Evolutionary conservation across 2,797 vertebrate species (phyloP), one percentile per base, ranked within the genome.

Genomic region (Psittacula derbiana): DNA sequence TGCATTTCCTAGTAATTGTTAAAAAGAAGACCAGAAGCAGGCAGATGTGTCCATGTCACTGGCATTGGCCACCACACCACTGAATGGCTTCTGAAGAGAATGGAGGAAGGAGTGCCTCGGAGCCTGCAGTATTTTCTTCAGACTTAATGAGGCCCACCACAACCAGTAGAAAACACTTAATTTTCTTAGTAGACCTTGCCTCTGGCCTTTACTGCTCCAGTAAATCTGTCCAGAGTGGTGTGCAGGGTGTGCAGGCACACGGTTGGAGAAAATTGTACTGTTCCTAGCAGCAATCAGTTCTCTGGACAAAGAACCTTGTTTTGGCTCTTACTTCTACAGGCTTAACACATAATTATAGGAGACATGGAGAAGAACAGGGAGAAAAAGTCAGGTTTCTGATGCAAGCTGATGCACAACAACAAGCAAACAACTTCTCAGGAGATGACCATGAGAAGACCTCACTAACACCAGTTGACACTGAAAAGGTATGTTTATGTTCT

Each of bases 51-150:
- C 53, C 11, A 16, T 38, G 36, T 23, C 44, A 31, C 18, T 43
- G 16, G 4, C 3, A 1, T 3, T 28, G 44, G 20, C 18, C 75
- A 23, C 13, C 2, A 2, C 24, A 46, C 11, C 12, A 17, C 7
- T 7, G 4, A 36, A 20, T 33, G 28, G 14, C 28, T 84, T 73
- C 55, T 20, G 30, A 66, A 73, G 31, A 73, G n/a, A 80, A 47
- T 4, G 0, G 1, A 70, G n/a, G 46, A 55, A 55, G 25, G 20
- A 74, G 31, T 10, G 15, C 4, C 15, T 46, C 16, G 13, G 19
- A 87, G 5, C 4, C 13, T 30, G 21, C 16, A 84, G 10, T 27
- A 25, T 43, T 82, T 69, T 67, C 64, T 60, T 66, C 57, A 61
- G 43, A 17, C 12, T 55, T 53, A 52, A 71, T 46, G 33, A 80